Evolutionary conservation across 2,888 invertebrate genomes (phyloP), one percentile per base, ranked within the genome.

Genomic region (Cheilosia vernalis): DNA sequence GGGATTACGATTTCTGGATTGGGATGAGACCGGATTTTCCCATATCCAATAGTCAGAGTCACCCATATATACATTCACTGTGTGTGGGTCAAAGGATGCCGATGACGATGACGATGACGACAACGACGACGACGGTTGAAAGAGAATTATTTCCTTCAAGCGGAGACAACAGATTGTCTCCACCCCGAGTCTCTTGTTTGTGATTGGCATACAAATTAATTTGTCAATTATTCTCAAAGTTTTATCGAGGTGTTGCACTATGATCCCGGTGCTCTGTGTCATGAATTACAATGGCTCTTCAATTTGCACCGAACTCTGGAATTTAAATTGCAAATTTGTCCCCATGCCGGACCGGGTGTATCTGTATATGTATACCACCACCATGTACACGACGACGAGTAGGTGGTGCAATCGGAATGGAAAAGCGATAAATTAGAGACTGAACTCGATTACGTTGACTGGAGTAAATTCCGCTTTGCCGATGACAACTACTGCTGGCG

Each of bases 121-220:
- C 44, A 66, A 60, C 47, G 47, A 70, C 47, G 61, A 69, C 77
- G 69, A 77, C 53, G 55, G 37, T 80, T 66, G 69, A 80, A 76
- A 64, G 84, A 76, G 80, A 80, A 84, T 84, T 84, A 80, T 84
- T 74, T 80, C 51, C 80, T 80, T 63, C 51, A 53, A 67, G 69
- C 64, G 53, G 70, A 69, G 84, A 80, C 70, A 84, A 69, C 84
- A 80, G 80, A 80, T 80, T 76, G 80, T 84, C 84, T 70, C 63
- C 83, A 79, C 67, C 63, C 58, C 24, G 24, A 49, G 64, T 69
- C 67, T 40, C 76, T 80, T 81, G 85, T 81, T 85, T 85, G 81
- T 85, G 85, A 85, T 85, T 81, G 85, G 85, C 81, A 85, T 85
- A 85, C 81, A 85, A 85, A 85, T 85, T 85, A 85, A 85, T 85